Base-by-base conservation (phyloP, 1,140 invertebrate species). In the Nylanderia fulva region DNA sequence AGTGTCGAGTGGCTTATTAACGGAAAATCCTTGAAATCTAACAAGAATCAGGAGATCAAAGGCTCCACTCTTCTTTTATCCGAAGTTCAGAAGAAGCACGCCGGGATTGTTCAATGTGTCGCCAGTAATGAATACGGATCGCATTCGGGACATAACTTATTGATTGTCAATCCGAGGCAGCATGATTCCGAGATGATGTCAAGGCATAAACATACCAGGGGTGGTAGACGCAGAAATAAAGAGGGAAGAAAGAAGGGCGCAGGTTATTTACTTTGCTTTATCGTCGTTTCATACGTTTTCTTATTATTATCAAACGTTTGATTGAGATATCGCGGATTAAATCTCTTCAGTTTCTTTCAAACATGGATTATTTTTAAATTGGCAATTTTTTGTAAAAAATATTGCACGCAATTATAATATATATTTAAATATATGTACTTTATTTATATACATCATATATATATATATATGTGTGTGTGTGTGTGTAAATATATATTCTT, bases 81-180 rank as follows among this genome's bases (percentile, higher is more conserved):
- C 1, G 95, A 96, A 4, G 96, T 98, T 0, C 96, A 97, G 89
- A 98, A 98, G 90, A 96, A 96, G 3, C 97, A 98, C 91, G 97
- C 97, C 0, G 98, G 98, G 0, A 97, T 98, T 24, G 97, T 98
- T 75, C 98, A 99, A 91, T 98, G 98, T 92, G 97, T 99, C 88
- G 98, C 97, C 0, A 96, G 96, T 82, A 99, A 98, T 94, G 93
- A 95, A n/a, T 95, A 98, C 15, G 98, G 97, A 27, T 97, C 97
- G 76, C 96, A 95, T 18, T 96, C 77, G n/a, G 95, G 95, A 13
- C 95, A 95, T 39, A 93, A 91, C 68, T 94, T 97, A 85, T 92
- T 98, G 48, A 96, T 96, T 75, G 98, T 98, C 0, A 96, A 96
- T 79, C 97, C 98, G 0, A 96, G 96, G 89, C 96, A 97, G 91